Conservation (phyloP, 2,888 invertebrate genomes). For the Ophion obscuratus region DNA sequence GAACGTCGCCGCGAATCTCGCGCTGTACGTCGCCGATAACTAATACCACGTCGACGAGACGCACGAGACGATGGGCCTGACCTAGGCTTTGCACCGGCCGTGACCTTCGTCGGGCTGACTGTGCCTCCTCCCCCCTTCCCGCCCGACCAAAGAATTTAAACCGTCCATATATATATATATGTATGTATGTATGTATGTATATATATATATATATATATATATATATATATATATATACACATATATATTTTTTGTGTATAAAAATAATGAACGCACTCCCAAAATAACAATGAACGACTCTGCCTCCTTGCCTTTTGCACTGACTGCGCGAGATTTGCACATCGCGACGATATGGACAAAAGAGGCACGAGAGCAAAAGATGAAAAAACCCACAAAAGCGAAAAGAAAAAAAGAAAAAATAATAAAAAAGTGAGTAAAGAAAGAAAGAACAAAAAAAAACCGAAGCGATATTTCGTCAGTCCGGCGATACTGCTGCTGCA, state of each 20-base stretch:
- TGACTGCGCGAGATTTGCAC: background rate
- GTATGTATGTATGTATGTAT: background rate
- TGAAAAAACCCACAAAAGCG: background rate
- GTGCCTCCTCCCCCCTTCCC: constrained; percentile 56
- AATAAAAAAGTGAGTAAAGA: too few relatives aligned
- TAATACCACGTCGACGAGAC: constrained; percentile 57
- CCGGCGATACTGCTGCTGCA: constrained; percentile 40
- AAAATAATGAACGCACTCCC: constrained; percentile 10
- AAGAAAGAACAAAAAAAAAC: background rate
- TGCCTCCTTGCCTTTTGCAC: background rate
- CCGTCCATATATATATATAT: constrained; percentile 46
- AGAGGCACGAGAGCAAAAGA: background rate
- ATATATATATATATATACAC: background rate
- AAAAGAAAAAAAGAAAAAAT: background rate
- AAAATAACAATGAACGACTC: constrained; percentile 32
- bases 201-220: background rate
- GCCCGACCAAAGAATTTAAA: constrained; percentile 34
- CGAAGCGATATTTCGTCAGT: constrained; percentile 22
- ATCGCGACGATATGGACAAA: background rate
- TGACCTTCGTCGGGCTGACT: constrained; percentile 78
- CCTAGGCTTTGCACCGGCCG: constrained; percentile 81
- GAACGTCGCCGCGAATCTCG: constrained; percentile 59
- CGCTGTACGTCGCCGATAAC: constrained; percentile 49
- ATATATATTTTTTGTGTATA: background rate
- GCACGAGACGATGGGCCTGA: constrained; percentile 80